Percentiles rank a stretch among this genome's conserved stretches.
Evolutionary conservation across 2,888 invertebrate genomes (phyloP).

Genomic region (Pardosa pseudoannulata): DNA sequence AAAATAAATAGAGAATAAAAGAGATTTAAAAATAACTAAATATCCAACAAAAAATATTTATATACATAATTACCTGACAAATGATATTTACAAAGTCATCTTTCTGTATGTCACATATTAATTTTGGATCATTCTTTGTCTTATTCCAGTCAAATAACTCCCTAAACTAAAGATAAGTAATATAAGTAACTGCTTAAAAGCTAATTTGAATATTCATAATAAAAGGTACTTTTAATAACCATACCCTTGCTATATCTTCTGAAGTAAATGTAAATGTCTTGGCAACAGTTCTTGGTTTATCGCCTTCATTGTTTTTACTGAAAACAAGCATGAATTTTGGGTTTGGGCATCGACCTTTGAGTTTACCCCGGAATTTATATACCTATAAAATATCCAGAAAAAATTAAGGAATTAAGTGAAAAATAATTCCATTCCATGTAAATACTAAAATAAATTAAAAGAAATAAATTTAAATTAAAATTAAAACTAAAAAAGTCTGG

Average conservation of each 20-base stretch:
- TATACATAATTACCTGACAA: slow-evolving; percentile 29
- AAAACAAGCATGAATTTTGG: slow-evolving; percentile 54
- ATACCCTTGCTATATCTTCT: slow-evolving; percentile 38
- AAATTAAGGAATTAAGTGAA: no score
- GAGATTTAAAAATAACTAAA: background rate
- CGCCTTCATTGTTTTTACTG: slow-evolving; percentile 42
- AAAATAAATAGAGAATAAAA: background rate
- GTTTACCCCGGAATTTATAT: slow-evolving; percentile 41
- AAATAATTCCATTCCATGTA: no score
- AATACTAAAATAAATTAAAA: no score
- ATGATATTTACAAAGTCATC: slow-evolving; percentile 56
- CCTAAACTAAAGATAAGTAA: slow-evolving; percentile 34
- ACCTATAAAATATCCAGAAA: no score
- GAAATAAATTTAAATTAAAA: no score
- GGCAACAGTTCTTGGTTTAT: slow-evolving; percentile 52
- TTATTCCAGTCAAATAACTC: slow-evolving; percentile 49
- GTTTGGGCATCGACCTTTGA: slow-evolving; percentile 46
- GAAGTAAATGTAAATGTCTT: slow-evolving; percentile 55
- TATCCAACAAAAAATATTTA: no score
- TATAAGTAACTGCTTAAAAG: background rate
- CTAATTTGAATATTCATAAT: background rate
- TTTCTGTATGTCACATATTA: slow-evolving; percentile 48
- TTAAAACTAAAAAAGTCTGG: no score
- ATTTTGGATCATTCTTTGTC: slow-evolving; percentile 45
- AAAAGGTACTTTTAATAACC: background rate